Evolutionary conservation across 2,888 invertebrate genomes (phyloP).

Genomic region (Beris chalybata): DNA sequence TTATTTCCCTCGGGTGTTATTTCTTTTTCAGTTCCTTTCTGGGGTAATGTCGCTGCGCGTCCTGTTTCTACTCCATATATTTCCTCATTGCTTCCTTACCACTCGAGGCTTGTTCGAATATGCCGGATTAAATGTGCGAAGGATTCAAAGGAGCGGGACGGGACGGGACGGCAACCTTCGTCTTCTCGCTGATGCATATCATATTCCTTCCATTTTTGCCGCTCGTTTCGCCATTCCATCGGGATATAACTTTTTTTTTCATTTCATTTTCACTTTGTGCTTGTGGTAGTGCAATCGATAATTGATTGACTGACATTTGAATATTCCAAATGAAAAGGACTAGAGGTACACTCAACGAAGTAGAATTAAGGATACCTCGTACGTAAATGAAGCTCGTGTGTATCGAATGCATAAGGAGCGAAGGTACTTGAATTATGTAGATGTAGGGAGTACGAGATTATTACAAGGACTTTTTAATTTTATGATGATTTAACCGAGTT

Average conservation of each 20-base stretch:
- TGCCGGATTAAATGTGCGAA: constrained; percentile 11
- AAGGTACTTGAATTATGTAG: too few relatives aligned
- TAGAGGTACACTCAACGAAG: neutral
- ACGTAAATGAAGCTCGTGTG: too few relatives aligned
- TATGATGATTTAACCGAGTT: constrained; percentile 24
- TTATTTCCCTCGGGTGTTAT: constrained; percentile 39
- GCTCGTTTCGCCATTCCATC: constrained; percentile 23
- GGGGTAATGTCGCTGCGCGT: constrained; percentile 7
- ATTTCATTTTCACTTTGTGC: constrained; percentile 16
- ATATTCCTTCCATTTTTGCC: constrained; percentile 27
- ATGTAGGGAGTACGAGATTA: neutral
- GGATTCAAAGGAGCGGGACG: neutral
- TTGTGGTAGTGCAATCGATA: constrained; percentile 34
- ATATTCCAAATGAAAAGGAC: constrained; percentile 5
- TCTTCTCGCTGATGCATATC: constrained; percentile 34
- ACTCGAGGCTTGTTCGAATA: neutral
- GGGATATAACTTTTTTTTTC: constrained; percentile 28
- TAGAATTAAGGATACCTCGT: too few relatives aligned
- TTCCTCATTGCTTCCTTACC: neutral
- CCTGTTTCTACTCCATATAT: neutral
- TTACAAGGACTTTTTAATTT: constrained; percentile 16
- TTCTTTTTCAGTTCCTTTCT: constrained; percentile 22
- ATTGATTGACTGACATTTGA: constrained; percentile 39
- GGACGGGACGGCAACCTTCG: constrained; percentile 9
- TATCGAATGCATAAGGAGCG: too few relatives aligned